Base-by-base conservation (phyloP, 2,113 vertebrate species). In the Gobio gobio region DNA sequence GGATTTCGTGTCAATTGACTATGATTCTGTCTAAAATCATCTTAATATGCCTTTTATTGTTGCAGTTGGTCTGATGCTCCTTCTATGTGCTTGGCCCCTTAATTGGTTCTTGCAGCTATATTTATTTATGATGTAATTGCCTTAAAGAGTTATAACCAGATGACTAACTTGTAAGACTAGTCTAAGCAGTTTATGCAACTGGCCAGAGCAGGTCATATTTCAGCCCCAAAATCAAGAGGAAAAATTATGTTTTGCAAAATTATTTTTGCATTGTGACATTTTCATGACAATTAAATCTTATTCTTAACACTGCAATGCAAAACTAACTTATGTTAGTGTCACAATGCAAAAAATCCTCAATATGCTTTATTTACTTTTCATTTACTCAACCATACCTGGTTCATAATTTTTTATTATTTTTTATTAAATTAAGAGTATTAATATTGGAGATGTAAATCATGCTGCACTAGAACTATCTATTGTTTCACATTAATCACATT, bases 381-480 rank as follows among this genome's bases (percentile, higher is more conserved):
- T 10, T 12, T 24, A 61, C 16, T 20, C 51, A 10, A 2, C 18
- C 51, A 54, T 18, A 6, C 51, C 51, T 20, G 51, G 16, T 54
- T 54, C 51, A 54, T 54, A 7, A 54, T 56, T 56, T 22, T 56
- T 18, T 56, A 20, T 5, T 20, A 2, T 56, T 20, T 20, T 7
- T 0, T 20, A 56, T 56, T 18, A 56, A 56, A 9, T 8, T 0
- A 8, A 22, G 40, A 43, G n/a, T 18, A 45, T 45, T 45, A 5
- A 79, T 63, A 63, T 13, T 79, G 58, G 14, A 63, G 14, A 29
- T 29, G 22, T 63, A 12, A 79, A 79, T 26, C 56, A 79, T 12
- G 36, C 36, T 3, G 43, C 1, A 78, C 49, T 58, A 40, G 13
- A 70, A 45, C 20, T 16, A 68, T 12, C 64, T 40, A 16, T 26